Evolutionary conservation across 2,113 vertebrate species (phyloP), one percentile per base, ranked within the genome.

Genomic region (Reinhardtius hippoglossoides): DNA sequence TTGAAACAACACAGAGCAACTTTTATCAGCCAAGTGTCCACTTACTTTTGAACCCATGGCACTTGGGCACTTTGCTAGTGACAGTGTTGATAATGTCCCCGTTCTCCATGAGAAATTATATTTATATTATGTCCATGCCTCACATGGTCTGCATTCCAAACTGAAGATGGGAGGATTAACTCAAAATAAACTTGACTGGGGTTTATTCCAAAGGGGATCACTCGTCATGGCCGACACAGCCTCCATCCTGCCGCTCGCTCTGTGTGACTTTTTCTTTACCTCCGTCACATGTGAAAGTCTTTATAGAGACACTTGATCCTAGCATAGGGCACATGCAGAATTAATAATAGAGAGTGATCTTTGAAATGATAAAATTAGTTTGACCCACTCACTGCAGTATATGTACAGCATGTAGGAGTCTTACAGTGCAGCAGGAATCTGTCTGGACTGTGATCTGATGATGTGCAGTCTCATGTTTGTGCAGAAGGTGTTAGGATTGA

Each of bases 91-190:
- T 40, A 18, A 46, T n/a, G 61, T 46, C 23, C 23, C 52, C n/a
- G 7, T 64, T 8, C 20, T 57, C 60, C 18, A 10, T 56, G 50
- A 44, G 26, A 10, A 31, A 18, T 56, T 46, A 44, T 67, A 37
- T 74, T 74, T 58, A 66, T 40, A 18, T 58, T 48, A 74, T 46
- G 31, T 15, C 13, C 31, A 15, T 55, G 21, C 48, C 35, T 56
- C 50, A 56, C 50, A 18, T 56, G 35, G 50, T 64, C 52, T 57
- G 52, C 23, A 66, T 67, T 66, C 55, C 56, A 26, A 52, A 59
- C 62, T n/a, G 42, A 59, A 60, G 56, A 58, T 26, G 21, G 73
- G 9, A 52, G 64, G 46, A 60, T 67, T 67, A 40, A 52, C 44
- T 67, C 73, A 59, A 59, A 59, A 50, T 63, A 74, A 74, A 35